Conservation (phyloP, 35 echinoderm and acorn worm species). For the Patiria miniata region DNA sequence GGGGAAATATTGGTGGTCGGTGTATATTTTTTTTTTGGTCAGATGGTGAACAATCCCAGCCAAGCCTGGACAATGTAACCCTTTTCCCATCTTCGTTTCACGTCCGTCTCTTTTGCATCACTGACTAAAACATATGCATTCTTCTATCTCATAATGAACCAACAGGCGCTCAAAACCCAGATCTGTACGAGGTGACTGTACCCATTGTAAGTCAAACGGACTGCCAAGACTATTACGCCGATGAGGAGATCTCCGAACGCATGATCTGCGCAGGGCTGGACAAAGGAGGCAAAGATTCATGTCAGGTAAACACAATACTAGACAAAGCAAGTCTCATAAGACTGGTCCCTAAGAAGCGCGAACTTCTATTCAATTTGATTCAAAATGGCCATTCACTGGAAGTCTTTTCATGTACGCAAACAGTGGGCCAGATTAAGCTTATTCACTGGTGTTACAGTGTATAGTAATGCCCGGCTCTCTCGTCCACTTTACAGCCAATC, state of each 20-base stretch:
- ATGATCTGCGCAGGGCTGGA: constrained; percentile 75
- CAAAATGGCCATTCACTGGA: background rate
- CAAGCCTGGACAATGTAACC: background rate
- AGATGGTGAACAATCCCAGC: too few species aligned
- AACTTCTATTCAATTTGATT: background rate
- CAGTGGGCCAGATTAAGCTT: background rate
- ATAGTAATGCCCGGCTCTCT: too few species aligned
- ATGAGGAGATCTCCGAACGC: constrained; percentile 59
- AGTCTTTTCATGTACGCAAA: background rate
- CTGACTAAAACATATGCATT: background rate
- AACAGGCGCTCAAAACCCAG: constrained; percentile 30
- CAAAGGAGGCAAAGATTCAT: constrained; percentile 66
- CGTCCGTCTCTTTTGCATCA: background rate
- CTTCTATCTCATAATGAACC: background rate
- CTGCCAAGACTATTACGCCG: constrained; percentile 28
- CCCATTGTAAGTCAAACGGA: constrained; percentile 22
- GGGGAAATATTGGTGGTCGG: too few species aligned
- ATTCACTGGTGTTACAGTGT: background rate
- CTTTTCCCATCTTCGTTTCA: background rate
- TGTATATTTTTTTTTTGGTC: background rate
- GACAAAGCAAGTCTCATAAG: too few species aligned
- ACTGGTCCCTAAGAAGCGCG: background rate
- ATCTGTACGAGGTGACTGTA: background rate
- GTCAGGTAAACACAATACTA: constrained; percentile 52
- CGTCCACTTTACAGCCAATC: too few species aligned